Evolutionary conservation across 2,113 vertebrate genomes (phyloP), one percentile per base, ranked within the genome.

Genomic region (Gallinago jamesoni): DNA sequence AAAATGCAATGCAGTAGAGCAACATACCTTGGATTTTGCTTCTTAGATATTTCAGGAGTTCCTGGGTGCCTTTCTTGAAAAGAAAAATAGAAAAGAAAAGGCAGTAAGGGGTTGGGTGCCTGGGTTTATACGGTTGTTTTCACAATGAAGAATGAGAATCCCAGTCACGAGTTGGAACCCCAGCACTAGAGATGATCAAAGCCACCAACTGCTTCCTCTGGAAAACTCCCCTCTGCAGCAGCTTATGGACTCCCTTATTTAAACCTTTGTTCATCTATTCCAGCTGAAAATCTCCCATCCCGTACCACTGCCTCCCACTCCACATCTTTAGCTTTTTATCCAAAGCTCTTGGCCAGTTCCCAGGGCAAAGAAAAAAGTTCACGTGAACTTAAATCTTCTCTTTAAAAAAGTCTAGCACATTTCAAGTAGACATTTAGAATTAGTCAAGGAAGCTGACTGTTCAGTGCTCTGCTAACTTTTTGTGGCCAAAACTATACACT

Each of bases 61-160:
- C 99, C 92, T 98, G 98, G 66, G 99, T 99, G 97, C 99, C 99
- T 98, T 99, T 99, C 99, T 99, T 87, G 78, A 96, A 97, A 88
- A 55, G 14, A 39, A 63, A 90, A 25, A 76, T 16, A 81, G 27
- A 89, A 39, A 69, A 13, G 67, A 90, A 35, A 76, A 13, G 70
- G 50, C 96, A 53, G 45, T 68, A 60, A 76, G 87, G 27, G 35
- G 9, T 55, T 72, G 30, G 62, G 8, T 59, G 50, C 89, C 55
- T 88, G 37, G 6, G n/a, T 4, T 52, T 59, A 9, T 30, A 14
- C 3, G 81, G 39, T 50, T 50, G 52, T 48, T 84, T 12, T 15
- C 67, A 41, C 45, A 60, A 50, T 0, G 15, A 69, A 31, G 35
- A 70, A 73, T 5, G 39, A 64, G 41, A 45, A 47, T 2, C 27